A percentile compares a stretch with the other conserved stretches of the same genome.
Conservation (phyloP, 1,140 invertebrate genomes). For the Drosophila pectinifera region DNA sequence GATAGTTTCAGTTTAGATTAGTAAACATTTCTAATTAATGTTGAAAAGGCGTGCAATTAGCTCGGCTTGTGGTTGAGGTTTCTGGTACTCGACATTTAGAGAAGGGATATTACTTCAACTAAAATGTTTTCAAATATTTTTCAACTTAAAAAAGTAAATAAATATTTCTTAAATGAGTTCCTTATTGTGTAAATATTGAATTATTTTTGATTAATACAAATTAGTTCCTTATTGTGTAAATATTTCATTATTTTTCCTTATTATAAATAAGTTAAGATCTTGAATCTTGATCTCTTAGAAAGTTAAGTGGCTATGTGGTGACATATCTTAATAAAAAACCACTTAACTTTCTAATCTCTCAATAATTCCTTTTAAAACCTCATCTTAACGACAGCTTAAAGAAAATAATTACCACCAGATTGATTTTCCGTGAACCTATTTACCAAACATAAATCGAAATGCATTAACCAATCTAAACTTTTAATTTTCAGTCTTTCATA, state of each 20-base stretch:
- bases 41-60: slow-evolving; percentile 44
- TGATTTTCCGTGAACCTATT: not conserved
- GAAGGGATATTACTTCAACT: not conserved
- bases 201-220: too few relatives aligned
- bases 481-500: slow-evolving; percentile 4
- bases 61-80: slow-evolving; percentile 2
- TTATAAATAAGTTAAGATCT: not conserved
- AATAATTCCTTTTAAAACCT: not conserved
- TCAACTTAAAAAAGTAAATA: too few relatives aligned
- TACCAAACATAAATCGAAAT: not conserved
- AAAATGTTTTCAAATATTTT: not conserved
- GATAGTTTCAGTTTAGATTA: slow-evolving; percentile 46
- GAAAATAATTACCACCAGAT: not conserved
- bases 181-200: too few relatives aligned
- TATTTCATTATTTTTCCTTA: too few relatives aligned
- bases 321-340: not conserved
- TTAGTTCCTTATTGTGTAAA: too few relatives aligned
- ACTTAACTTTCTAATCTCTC: slow-evolving; percentile 1
- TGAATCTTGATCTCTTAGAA: too few relatives aligned
- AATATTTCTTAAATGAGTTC: too few relatives aligned
- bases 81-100: too few relatives aligned
- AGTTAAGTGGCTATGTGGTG: too few relatives aligned
- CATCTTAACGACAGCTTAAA: not conserved
- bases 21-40: slow-evolving; percentile 70
- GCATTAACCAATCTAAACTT: not conserved